Evolutionary conservation across 2,797 vertebrate genomes (phyloP).

Genomic region (Lithobates pipiens): DNA sequence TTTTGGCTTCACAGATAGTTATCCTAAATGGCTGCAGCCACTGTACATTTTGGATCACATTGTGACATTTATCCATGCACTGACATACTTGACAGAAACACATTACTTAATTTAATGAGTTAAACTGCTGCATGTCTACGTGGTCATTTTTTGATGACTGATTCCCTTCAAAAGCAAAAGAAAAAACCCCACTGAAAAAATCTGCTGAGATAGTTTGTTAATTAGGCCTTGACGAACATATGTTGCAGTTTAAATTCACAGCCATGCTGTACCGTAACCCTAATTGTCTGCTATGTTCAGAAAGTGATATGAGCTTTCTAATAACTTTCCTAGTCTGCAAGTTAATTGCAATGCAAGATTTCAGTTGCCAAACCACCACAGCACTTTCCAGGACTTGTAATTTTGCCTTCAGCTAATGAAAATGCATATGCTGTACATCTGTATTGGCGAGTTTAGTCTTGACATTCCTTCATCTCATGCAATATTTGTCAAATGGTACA

Average conservation of each 20-base stretch:
- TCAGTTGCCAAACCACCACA: constrained; percentile 68
- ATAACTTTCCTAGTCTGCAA: constrained; percentile 30
- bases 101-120: not conserved
- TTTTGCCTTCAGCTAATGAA: constrained; percentile 68
- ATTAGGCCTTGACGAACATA: not conserved
- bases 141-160: not conserved
- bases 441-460: constrained; percentile 66
- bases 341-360: constrained; percentile 63
- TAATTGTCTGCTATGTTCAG: constrained; percentile 23
- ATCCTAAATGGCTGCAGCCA: too few relatives aligned
- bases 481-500: constrained; percentile 72
- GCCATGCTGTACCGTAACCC: not conserved
- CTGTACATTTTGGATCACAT: too few relatives aligned
- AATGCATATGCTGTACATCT: constrained; percentile 76
- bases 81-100: not conserved
- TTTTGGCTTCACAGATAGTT: too few relatives aligned
- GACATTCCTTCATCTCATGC: constrained; percentile 72
- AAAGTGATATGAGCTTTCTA: constrained; percentile 27
- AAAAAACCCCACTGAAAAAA: not conserved
- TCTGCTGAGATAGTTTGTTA: not conserved
- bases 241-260: not conserved
- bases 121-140: too few relatives aligned
- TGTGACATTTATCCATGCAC: too few relatives aligned
- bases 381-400: constrained; percentile 67
- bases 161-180: not conserved